Conservation (phyloP, 1,140 invertebrate genomes). For the Pogonomyrmex barbatus region DNA sequence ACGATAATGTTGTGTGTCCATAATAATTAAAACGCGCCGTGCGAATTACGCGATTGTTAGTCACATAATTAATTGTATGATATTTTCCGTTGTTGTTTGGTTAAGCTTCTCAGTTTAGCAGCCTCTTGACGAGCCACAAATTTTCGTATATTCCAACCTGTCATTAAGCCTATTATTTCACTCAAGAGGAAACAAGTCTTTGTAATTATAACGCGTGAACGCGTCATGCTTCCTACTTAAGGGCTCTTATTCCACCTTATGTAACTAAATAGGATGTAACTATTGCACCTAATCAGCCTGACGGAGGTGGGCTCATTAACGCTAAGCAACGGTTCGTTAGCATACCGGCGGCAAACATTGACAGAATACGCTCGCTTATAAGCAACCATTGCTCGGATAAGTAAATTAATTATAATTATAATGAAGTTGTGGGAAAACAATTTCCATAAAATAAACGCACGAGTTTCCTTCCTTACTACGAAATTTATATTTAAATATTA, state of each 20-base stretch:
- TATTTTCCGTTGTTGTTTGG: not conserved
- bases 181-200: slow-evolving; percentile 33
- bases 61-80: not conserved
- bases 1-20: not conserved
- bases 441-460: not conserved
- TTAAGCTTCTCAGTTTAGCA: not conserved
- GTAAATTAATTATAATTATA: slow-evolving; percentile 12
- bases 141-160: not conserved
- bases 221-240: slow-evolving; percentile 70
- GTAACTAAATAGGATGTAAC: slow-evolving; percentile 73
- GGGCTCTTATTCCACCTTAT: slow-evolving; percentile 26
- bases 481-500: not conserved
- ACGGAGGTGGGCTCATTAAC: slow-evolving; percentile 51
- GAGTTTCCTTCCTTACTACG: too few relatives aligned
- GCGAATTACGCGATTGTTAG: not conserved
- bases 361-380: slow-evolving; percentile 6
- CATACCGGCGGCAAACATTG: slow-evolving; percentile 19
- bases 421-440: not conserved
- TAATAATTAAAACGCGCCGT: not conserved
- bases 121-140: not conserved
- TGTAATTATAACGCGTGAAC: slow-evolving; percentile 54
- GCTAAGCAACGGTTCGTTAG: slow-evolving; percentile 34
- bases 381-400: not conserved
- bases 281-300: slow-evolving; percentile 66
- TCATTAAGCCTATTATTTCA: slow-evolving; percentile 34